Base-by-base conservation (phyloP, 2,797 vertebrate genomes). In the Epinephelus awoara region DNA sequence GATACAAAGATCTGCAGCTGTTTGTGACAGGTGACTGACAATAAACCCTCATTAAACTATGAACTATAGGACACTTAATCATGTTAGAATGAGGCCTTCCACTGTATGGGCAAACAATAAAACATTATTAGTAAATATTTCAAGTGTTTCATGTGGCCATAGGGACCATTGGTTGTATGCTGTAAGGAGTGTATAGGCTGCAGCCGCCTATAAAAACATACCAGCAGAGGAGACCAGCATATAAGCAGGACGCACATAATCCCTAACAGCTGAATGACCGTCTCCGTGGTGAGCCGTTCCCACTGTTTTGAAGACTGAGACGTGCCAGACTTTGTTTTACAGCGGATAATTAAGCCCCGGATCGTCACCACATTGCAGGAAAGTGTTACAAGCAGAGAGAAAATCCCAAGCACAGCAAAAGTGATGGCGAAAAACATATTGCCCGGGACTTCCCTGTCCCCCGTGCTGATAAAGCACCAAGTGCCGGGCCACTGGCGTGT, bases 211-310 rank as follows among this genome's bases (percentile, higher is more conserved):
- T 70, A 15, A 42, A 82, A 85, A 96, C 98, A 73, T 96, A 99
- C 98, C 98, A 99, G 92, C 51, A 99, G 91, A 2, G 98, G 98
- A 3, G 97, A 95, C 98, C 98, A 99, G 93, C 98, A 99, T 21
- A 96, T 91, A 0, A 97, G 93, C 55, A 99, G 95, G 72, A 99
- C 98, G 67, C 97, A 98, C 97, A 98, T 97, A 78, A 99, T 98
- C 0, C 98, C 98, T 88, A 97, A 79, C 65, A 99, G 95, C 89
- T 99, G 98, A 67, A 98, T 94, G 83, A 99, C 96, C 0, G 98
- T 99, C 94, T 99, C 98, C 1, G 92, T 97, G 72, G 98, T 95
- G 84, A 99, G 97, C 3, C 97, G 92, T 62, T 98, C 98, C 97
- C 98, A 99, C 44, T 96, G 96, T 57, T 95, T 96, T 21, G 96